Conservation (phyloP, 2,888 invertebrate genomes). For the Pristionchus maxplancki region DNA sequence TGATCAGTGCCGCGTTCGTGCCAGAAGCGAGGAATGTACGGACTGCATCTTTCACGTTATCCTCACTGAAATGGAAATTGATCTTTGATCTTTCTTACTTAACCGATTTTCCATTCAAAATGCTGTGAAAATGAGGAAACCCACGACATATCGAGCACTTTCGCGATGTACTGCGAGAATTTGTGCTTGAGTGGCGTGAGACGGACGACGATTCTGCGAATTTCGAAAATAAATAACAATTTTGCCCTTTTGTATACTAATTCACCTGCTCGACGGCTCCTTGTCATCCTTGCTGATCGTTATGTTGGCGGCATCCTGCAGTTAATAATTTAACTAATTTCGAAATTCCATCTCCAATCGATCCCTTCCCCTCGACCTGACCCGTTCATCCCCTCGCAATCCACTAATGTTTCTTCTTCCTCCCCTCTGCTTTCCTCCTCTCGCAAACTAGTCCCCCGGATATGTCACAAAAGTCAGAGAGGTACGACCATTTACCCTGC, state of each 20-base stretch:
- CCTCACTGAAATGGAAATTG: constrained; percentile 60
- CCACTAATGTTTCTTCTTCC: constrained; percentile 35
- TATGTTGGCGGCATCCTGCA: constrained; percentile 7
- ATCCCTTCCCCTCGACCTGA: background rate
- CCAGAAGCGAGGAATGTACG: constrained; percentile 72
- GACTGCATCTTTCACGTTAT: constrained; percentile 68
- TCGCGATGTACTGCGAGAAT: constrained; percentile 72
- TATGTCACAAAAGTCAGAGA: constrained; percentile 44
- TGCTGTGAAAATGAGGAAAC: background rate
- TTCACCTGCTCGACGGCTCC: constrained; percentile 35
- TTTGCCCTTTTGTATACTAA: background rate
- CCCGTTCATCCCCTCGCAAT: constrained; percentile 30
- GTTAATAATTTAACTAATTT: background rate
- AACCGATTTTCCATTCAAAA: too few species aligned
- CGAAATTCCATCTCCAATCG: background rate
- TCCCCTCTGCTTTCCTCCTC: background rate
- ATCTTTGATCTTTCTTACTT: background rate
- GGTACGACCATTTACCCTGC: constrained; percentile 35
- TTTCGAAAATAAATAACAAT: background rate
- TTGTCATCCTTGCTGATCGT: constrained; percentile 46
- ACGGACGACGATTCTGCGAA: constrained; percentile 56
- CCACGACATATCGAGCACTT: constrained; percentile 70
- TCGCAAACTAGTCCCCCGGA: constrained; percentile 16
- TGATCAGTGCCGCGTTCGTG: constrained; percentile 65
- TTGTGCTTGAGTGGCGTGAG: constrained; percentile 66